Base-by-base conservation (phyloP, 37 sponge, comb jelly and placozoan species). In the Oscarella lobularis region DNA sequence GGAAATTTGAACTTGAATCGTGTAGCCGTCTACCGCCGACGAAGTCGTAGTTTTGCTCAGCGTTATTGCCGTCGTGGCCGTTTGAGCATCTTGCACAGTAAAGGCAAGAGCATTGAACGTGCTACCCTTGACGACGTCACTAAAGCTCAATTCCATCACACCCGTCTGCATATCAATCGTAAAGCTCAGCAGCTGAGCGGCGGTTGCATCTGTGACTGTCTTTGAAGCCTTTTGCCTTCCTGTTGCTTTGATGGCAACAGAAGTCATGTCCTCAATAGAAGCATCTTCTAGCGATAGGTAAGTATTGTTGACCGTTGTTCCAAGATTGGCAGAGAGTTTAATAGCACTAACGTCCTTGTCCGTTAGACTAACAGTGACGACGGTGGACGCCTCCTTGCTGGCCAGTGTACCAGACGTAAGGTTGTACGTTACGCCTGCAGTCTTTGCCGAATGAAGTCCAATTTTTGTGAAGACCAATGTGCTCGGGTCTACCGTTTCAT, bases 51-150 rank as follows among this genome's bases (percentile, higher is more conserved):
- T 55, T 31, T 27, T 74, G 3, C 41, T 72, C 9, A 94, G 81
- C 35, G 85, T 81, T 29, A 73, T 77, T 39, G 77, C 85, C 27
- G 37, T 54, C 33, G 54, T 38, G 20, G 68, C 66, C 31, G 38
- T 70, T 4, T 30, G 29, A 27, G 5, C 83, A 66, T 94, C 81
- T 38, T 94, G 95, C 20, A 94, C 79, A 14, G 82, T 80, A 38
- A 94, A 72, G 6, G 95, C 87, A 41, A 88, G 75, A 0, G 83
- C 39, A 35, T 83, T 80, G 74, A 94, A 84, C 1, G 95, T 89
- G n/a, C 35, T 35, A 31, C 81, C 75, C 66, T 85, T 39, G 6
- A 94, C 88, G 2, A 94, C 88, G 84, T 94, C 95, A 35, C 78
- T 89, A 74, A 90, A 94, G 1, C 86, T 90, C 60, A 94, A 67